Conservation (phyloP, 2,113 vertebrate genomes). For the Perccottus glenii region DNA sequence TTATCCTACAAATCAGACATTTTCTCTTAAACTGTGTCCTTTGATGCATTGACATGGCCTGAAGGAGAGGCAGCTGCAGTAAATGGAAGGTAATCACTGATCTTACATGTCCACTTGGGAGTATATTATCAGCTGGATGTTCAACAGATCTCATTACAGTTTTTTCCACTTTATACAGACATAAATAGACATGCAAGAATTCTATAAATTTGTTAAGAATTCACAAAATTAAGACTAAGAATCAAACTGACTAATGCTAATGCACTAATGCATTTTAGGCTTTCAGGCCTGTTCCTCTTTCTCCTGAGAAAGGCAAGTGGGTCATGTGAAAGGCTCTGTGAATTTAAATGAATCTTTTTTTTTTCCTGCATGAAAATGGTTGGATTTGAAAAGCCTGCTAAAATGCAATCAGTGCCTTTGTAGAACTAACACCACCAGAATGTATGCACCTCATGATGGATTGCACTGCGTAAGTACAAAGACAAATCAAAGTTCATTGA, state of each 20-base stretch:
- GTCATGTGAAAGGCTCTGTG: background rate
- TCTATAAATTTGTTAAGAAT: background rate
- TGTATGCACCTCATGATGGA: background rate
- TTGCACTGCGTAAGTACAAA: background rate
- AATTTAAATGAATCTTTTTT: constrained; percentile 11
- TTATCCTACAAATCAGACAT: constrained; percentile 67
- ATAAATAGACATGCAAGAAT: background rate
- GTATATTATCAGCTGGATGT: constrained; percentile 50
- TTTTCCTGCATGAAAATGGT: constrained; percentile 10
- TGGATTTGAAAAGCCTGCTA: constrained; percentile 22
- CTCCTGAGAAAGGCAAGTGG: constrained; percentile 20
- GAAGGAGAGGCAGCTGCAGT: constrained; percentile 43
- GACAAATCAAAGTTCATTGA: background rate
- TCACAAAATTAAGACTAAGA: constrained; percentile 1
- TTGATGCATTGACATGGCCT: constrained; percentile 45
- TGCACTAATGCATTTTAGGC: constrained; percentile 14
- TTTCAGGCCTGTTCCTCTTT: constrained; percentile 9
- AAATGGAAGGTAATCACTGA: constrained; percentile 67
- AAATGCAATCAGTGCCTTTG: constrained; percentile 59
- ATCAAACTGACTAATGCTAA: background rate
- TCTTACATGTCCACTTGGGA: constrained; percentile 52
- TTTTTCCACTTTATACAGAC: constrained; percentile 7
- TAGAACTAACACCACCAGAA: constrained; percentile 6
- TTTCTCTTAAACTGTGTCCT: constrained; percentile 41
- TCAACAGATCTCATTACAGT: constrained; percentile 50